Conservation (phyloP, 2,888 invertebrate genomes). For the Ypsolopha sequella region DNA sequence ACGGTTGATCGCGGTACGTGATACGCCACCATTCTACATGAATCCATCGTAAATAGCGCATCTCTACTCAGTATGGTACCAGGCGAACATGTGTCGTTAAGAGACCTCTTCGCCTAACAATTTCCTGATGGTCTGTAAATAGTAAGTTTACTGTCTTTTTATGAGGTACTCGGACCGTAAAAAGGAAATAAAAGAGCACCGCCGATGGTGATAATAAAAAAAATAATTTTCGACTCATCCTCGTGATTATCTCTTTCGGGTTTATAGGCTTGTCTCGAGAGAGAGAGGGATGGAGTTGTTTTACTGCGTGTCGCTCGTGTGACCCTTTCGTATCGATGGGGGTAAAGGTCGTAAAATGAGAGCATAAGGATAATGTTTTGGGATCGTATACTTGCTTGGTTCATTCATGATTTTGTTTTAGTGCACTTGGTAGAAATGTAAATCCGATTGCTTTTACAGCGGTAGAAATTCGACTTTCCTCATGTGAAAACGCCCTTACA, state of each 20-base stretch:
- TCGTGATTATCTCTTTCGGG: constrained; percentile 62
- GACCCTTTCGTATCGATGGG: constrained; percentile 68
- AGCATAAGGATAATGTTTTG: constrained; percentile 71
- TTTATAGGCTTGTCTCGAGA: constrained; percentile 38
- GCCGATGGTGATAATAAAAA: constrained; percentile 72
- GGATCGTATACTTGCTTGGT: constrained; percentile 61
- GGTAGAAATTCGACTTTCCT: constrained; percentile 22
- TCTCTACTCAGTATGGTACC: constrained; percentile 42
- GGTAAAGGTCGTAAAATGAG: constrained; percentile 71
- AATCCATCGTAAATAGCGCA: constrained; percentile 65
- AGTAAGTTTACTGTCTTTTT: constrained; percentile 73
- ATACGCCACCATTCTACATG: constrained; percentile 42
- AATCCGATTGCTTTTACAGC: constrained; percentile 60
- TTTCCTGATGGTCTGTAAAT: constrained; percentile 73
- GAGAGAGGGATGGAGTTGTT: constrained; percentile 40
- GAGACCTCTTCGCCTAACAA: constrained; percentile 71
- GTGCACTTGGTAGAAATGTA: constrained; percentile 65
- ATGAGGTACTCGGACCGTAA: constrained; percentile 73
- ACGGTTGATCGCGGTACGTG: constrained; percentile 57
- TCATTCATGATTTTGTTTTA: constrained; percentile 71
- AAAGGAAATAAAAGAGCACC: constrained; percentile 73
- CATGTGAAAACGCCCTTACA: neutral
- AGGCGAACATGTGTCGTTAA: constrained; percentile 67
- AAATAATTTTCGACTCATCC: constrained; percentile 71
- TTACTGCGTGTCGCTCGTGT: constrained; percentile 62